These are phyloP conservation scores for Trichogramma evanescens DNA, from an alignment of 2,888 invertebrate species.

Conservation along the genomic window DNA sequence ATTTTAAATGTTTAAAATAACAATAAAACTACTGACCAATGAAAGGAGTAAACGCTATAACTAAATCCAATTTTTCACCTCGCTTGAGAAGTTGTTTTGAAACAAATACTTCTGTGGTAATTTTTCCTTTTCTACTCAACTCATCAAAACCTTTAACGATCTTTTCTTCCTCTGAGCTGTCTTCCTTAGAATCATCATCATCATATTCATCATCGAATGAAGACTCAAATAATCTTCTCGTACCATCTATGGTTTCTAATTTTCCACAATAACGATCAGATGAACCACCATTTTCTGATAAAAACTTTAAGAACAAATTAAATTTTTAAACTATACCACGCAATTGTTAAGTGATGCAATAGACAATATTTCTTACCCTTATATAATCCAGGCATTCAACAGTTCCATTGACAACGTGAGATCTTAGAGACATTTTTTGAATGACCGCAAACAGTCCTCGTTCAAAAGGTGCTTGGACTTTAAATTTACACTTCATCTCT, in stretches of 20 bases:
- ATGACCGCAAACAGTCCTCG: conserved; percentile 51
- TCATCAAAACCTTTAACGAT: conserved; percentile 10
- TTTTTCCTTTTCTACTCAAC: conserved; percentile 31
- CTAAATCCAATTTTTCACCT: conserved; percentile 42
- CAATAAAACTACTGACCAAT: conserved; percentile 35
- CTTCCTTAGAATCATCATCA: not conserved
- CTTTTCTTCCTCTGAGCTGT: not conserved
- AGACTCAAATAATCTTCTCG: not conserved
- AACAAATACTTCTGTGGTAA: conserved; percentile 48
- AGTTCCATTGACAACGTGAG: conserved; percentile 30
- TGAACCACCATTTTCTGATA: conserved; percentile 32
- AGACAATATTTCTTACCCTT: conserved; percentile 31
- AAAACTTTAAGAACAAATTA: conserved; percentile 34
- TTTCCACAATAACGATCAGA: conserved; percentile 41
- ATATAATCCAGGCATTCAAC: conserved; percentile 50
- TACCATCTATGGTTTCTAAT: conserved; percentile 27
- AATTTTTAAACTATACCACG: conserved; percentile 32
- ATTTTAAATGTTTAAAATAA: not conserved
- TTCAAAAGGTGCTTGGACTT: conserved; percentile 29
- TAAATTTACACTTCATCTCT: conserved; percentile 31
- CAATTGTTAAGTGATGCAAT: too few species aligned
- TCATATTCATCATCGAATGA: not conserved
- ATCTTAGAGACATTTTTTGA: conserved; percentile 48
- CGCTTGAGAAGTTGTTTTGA: conserved; percentile 35
- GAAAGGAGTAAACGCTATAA: conserved; percentile 49